phyloP scores from a whole-genome alignment of 1,140 invertebrate genomes.

The Fopius arisanus region DNA sequence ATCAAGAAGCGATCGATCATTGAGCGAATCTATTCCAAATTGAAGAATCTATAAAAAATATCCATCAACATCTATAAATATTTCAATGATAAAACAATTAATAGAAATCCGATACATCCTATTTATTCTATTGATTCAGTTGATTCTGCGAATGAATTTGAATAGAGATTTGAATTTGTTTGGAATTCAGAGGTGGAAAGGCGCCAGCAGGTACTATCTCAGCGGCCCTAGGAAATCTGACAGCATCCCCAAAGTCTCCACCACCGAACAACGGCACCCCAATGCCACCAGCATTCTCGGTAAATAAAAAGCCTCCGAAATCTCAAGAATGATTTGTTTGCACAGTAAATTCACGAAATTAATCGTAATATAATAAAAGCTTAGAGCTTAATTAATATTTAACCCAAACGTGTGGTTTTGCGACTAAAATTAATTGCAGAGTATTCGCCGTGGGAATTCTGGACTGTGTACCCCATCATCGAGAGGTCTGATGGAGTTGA shows the following conservation, averaged over 20 bases:
- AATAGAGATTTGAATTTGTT: no score
- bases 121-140: no score
- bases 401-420: not conserved
- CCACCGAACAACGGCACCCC: constrained; percentile 58
- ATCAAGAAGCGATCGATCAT: no score
- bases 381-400: not conserved
- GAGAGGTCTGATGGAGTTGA: constrained; percentile 19
- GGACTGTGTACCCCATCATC: constrained; percentile 11
- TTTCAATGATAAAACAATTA: no score
- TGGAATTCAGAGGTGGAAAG: constrained; percentile 66
- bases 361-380: not conserved
- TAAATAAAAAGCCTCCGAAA: constrained; percentile 34
- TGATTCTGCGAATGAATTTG: no score
- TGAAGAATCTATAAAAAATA: no score
- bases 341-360: not conserved
- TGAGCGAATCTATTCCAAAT: no score
- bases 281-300: constrained; percentile 48
- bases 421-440: constrained; percentile 56
- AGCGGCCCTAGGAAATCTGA: constrained; percentile 67
- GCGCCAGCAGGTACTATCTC: constrained; percentile 73
- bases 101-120: no score
- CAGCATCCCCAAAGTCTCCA: constrained; percentile 65
- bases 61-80: no score
- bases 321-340: not conserved
- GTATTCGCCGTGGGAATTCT: constrained; percentile 30